These are phyloP conservation scores for Calliopsis andreniformis DNA, from an alignment of 1,140 invertebrate genomes.

Conservation along the genomic window DNA sequence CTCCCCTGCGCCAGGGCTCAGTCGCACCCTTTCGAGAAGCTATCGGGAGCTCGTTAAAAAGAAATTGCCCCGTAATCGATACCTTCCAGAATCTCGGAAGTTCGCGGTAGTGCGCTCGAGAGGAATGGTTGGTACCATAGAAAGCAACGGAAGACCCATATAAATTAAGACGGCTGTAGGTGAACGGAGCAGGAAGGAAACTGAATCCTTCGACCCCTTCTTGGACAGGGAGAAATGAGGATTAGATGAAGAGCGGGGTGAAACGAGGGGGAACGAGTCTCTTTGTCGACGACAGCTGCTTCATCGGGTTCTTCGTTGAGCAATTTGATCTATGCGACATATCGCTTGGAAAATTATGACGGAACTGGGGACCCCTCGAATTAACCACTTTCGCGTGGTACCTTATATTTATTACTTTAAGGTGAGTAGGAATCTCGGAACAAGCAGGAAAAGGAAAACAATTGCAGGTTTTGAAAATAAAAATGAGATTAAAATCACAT, in stretches of 20 bases:
- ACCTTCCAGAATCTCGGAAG: constrained; percentile 32
- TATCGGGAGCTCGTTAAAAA: constrained; percentile 67
- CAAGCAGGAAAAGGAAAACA: too few relatives aligned
- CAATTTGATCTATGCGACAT: constrained; percentile 26
- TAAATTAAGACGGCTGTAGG: constrained; percentile 55
- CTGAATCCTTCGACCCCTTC: constrained; percentile 7
- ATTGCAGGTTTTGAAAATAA: too few relatives aligned
- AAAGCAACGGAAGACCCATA: constrained; percentile 38
- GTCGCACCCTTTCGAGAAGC: constrained; percentile 45
- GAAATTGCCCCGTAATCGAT: constrained; percentile 69
- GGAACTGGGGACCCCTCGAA: neutral
- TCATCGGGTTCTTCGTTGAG: constrained; percentile 43
- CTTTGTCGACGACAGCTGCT: constrained; percentile 61
- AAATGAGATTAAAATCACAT: too few relatives aligned
- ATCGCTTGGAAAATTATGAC: constrained; percentile 26
- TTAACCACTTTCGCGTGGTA: constrained; percentile 10
- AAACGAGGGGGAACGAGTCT: constrained; percentile 11
- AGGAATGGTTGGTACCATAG: neutral
- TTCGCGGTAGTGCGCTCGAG: neutral
- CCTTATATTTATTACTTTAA: too few relatives aligned
- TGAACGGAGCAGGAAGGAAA: constrained; percentile 10
- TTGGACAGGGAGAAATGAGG: constrained; percentile 20
- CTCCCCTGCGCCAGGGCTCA: neutral
- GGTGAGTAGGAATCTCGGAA: too few relatives aligned
- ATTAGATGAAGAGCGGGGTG: constrained; percentile 17